Evolutionary conservation across 2,888 invertebrate species (phyloP).

Genomic region (Phragmatobia fuliginosa): DNA sequence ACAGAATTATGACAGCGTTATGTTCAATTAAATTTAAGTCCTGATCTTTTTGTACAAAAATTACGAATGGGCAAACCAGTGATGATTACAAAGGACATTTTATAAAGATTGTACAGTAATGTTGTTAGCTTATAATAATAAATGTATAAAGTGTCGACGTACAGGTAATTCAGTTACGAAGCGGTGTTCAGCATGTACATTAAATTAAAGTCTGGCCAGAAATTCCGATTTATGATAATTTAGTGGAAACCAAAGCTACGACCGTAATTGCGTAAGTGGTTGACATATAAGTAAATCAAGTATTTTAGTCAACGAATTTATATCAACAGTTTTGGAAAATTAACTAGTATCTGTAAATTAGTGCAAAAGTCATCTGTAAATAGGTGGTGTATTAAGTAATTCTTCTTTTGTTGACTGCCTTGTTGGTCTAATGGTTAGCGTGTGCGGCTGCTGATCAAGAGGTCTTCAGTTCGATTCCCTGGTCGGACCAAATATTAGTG

Average conservation of each 20-base stretch:
- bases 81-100: slow-evolving; percentile 8
- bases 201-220: not conserved
- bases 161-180: slow-evolving; percentile 27
- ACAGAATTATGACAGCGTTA: slow-evolving; percentile 1
- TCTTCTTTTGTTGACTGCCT: no score
- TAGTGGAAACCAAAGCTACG: not conserved
- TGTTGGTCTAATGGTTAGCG: no score
- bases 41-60: slow-evolving; percentile 2
- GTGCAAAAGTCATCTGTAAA: no score
- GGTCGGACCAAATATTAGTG: no score
- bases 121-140: slow-evolving; percentile 26
- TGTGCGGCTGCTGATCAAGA: no score
- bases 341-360: not conserved
- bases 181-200: not conserved
- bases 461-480: no score
- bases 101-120: slow-evolving; percentile 30
- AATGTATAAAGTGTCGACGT: slow-evolving; percentile 25
- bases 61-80: slow-evolving; percentile 3
- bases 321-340: not conserved
- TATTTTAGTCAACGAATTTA: not conserved
- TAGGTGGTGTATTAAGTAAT: no score
- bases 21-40: not conserved
- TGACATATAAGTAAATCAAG: not conserved
- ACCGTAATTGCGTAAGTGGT: not conserved
- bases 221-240: not conserved